Base-by-base conservation (phyloP, 1,140 invertebrate genomes). In the Bactericera cockerelli region DNA sequence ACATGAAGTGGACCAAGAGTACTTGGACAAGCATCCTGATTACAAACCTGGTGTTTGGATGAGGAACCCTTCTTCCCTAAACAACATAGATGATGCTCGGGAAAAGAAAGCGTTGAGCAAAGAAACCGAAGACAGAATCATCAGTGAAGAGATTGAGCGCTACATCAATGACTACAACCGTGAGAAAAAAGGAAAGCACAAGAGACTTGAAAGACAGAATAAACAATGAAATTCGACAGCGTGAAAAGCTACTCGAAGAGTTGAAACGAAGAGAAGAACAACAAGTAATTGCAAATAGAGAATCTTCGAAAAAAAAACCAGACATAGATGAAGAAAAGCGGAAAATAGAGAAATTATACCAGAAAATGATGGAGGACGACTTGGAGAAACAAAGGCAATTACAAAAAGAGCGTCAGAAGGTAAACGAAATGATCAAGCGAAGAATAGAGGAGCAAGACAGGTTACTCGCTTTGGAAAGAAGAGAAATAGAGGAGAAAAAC, bases 321-420 rank as follows among this genome's bases (percentile, higher is more conserved):
- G 22, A 49, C 22, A 4, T 49, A 22, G 42, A 49, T 6, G 42
- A 49, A 49, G 22, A 49, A n/a, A 49, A 22, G 22, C 6, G 22
- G 8, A 22, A 49, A 4, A 49, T 49, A 4, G 42, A 49, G 19
- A 49, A 6, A 19, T 10, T 22, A n/a, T 49, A 49, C 19, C 42
- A 49, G 19, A 49, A 49, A 49, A 49, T 49, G 42, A 49, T 19
- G 4, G n/a, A 49, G n/a, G 42, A 49, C 4, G 42, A 16, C 42
- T 49, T 49, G 42, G 42, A 49, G n/a, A 49, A 49, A 49, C 42
- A 49, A 49, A 49, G n/a, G 19, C n/a, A 22, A 49, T 19, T 49
- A 16, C n/a, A 49, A 49, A 16, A n/a, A 49, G 42, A 49, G n/a
- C n/a, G 42, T 19, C 6, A 22, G 19, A 49, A 49, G 22, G 4